phyloP scores from a whole-genome alignment of 2,888 invertebrate genomes.

The Lithosia quadra region DNA sequence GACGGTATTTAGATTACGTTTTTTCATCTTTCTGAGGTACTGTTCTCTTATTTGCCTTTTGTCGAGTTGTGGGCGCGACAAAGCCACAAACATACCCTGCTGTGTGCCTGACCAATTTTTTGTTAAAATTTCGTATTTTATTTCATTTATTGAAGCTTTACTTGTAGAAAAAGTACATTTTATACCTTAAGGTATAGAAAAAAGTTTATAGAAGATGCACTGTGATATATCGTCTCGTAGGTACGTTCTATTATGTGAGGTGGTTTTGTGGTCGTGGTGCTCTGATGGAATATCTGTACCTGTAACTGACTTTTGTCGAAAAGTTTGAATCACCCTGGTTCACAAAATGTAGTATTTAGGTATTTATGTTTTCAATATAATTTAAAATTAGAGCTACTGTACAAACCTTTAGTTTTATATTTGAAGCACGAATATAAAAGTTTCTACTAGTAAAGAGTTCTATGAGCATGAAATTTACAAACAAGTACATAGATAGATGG shows the following conservation, averaged over 20 bases:
- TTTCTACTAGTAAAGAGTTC: too few relatives aligned
- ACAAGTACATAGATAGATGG: not conserved
- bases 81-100: slow-evolving; percentile 85
- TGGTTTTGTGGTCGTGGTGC: slow-evolving; percentile 67
- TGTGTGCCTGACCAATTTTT: slow-evolving; percentile 78
- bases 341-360: not conserved
- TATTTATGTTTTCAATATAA: not conserved
- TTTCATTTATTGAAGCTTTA: slow-evolving; percentile 78
- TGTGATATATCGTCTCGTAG: slow-evolving; percentile 79
- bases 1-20: slow-evolving; percentile 84
- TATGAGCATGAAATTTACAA: too few relatives aligned
- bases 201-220: slow-evolving; percentile 78
- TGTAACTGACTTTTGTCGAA: slow-evolving; percentile 12
- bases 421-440: too few relatives aligned
- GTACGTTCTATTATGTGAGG: slow-evolving; percentile 70
- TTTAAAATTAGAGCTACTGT: not conserved
- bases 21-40: slow-evolving; percentile 71
- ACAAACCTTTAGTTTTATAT: too few relatives aligned
- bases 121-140: slow-evolving; percentile 82
- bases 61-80: slow-evolving; percentile 85
- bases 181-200: slow-evolving; percentile 52
- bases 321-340: not conserved
- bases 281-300: slow-evolving; percentile 39
- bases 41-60: slow-evolving; percentile 87
- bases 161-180: slow-evolving; percentile 70